These are phyloP conservation scores for Cremastinae sp. DNA, from an alignment of 2,888 invertebrate genomes.

Conservation along the genomic window DNA sequence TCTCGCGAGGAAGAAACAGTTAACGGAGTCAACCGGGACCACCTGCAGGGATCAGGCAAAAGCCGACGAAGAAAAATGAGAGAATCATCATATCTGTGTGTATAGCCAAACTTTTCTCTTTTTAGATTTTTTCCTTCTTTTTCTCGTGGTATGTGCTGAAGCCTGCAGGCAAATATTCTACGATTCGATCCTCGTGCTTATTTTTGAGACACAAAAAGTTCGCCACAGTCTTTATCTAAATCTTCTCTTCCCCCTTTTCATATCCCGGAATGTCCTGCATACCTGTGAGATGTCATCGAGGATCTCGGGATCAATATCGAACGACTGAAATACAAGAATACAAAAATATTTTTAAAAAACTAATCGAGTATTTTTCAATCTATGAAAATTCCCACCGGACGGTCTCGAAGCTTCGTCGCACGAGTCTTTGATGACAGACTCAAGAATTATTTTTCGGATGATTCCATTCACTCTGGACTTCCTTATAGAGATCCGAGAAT, in stretches of 20 bases:
- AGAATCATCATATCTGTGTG: constrained; percentile 36
- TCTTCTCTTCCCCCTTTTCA: not conserved
- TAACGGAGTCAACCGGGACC: constrained; percentile 46
- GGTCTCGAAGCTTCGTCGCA: too few species aligned
- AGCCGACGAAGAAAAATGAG: constrained; percentile 40
- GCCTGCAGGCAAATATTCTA: constrained; percentile 56
- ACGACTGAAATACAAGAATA: not conserved
- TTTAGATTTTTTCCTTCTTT: constrained; percentile 15
- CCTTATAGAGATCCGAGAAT: too few species aligned
- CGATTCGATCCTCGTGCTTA: constrained; percentile 18
- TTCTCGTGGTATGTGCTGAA: constrained; percentile 17
- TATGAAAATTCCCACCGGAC: not conserved
- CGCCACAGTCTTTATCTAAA: constrained; percentile 19
- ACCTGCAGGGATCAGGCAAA: constrained; percentile 57
- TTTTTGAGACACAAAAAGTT: not conserved
- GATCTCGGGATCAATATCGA: not conserved
- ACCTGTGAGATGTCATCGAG: not conserved
- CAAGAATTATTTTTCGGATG: too few species aligned
- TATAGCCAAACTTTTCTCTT: constrained; percentile 20
- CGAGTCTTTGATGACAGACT: constrained; percentile 31
- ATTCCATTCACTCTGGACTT: constrained; percentile 23
- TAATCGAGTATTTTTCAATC: not conserved
- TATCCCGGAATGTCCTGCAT: not conserved
- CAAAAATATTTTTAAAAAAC: not conserved
- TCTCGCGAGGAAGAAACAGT: constrained; percentile 18